Evolutionary conservation across 2,797 vertebrate genomes (phyloP).

Genomic region (Gambelia wislizenii): DNA sequence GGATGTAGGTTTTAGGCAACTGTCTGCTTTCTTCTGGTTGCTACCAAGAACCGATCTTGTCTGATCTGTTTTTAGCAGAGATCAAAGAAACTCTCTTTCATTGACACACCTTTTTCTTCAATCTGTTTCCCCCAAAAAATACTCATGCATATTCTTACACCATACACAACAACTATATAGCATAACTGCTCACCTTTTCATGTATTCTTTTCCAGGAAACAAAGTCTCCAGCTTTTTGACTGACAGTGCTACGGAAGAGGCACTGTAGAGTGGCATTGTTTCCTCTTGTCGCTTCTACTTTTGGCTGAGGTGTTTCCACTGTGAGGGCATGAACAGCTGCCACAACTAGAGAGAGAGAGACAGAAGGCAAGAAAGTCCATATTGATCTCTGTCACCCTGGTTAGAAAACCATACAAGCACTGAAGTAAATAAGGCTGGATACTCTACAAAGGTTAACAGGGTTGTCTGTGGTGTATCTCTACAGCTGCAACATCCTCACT

Average conservation of each 20-base stretch:
- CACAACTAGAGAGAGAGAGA: constrained; percentile 70
- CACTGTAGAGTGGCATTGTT: constrained; percentile 63
- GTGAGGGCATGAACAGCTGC: constrained; percentile 51
- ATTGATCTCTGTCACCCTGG: constrained; percentile 30
- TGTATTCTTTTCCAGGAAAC: constrained; percentile 63
- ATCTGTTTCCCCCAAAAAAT: not conserved
- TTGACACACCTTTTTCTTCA: not conserved
- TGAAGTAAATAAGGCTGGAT: not conserved
- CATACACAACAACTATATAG: not conserved
- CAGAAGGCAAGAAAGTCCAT: constrained; percentile 35
- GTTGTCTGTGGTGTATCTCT: not conserved
- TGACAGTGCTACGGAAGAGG: fast-evolving
- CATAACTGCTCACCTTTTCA: constrained; percentile 57
- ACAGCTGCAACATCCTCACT: not conserved
- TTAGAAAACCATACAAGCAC: constrained; percentile 39
- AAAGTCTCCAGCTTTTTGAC: fast-evolving
- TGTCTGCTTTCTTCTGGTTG: not conserved
- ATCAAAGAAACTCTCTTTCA: not conserved
- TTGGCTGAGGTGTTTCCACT: constrained; percentile 56
- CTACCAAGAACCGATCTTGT: not conserved
- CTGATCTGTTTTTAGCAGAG: not conserved
- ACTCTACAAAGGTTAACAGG: not conserved
- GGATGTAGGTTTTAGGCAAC: not conserved
- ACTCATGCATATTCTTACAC: not conserved
- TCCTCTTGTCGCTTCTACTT: constrained; percentile 64